These are phyloP conservation scores for Dryas iulia DNA, from an alignment of 1,140 invertebrate genomes.

Conservation along the genomic window DNA sequence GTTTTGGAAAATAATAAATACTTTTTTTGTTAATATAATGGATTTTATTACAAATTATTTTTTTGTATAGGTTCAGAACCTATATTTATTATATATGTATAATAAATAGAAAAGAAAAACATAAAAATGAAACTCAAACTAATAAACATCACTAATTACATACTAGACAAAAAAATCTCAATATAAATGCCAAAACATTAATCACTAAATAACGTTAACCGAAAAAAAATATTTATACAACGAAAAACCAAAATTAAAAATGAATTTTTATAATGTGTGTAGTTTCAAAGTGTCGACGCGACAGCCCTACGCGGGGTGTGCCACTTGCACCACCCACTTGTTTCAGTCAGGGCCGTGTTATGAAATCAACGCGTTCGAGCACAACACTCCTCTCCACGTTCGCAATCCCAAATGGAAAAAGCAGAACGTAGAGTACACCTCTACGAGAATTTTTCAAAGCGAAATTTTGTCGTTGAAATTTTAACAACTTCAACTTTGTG, in stretches of 20 bases:
- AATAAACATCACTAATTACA: not conserved
- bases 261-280: not conserved
- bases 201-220: not conserved
- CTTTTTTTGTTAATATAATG: not conserved
- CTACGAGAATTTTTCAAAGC: slow-evolving; percentile 67
- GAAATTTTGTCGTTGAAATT: slow-evolving; percentile 61
- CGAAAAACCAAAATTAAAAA: too few relatives aligned
- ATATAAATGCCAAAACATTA: too few relatives aligned
- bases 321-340: slow-evolving; percentile 74
- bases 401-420: slow-evolving; percentile 72
- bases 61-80: too few relatives aligned
- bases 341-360: slow-evolving; percentile 71
- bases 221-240: too few relatives aligned
- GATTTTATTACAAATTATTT: not conserved
- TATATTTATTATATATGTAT: not conserved
- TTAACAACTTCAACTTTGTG: slow-evolving; percentile 55
- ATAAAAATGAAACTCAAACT: not conserved
- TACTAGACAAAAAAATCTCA: not conserved
- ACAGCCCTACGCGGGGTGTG: slow-evolving; percentile 55
- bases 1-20: slow-evolving; percentile 4
- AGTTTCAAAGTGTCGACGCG: slow-evolving; percentile 10
- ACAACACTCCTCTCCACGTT: slow-evolving; percentile 62
- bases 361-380: slow-evolving; percentile 79
- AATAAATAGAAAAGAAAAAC: not conserved
- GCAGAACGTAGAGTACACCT: slow-evolving; percentile 54